Evolutionary conservation across 2,888 invertebrate species (phyloP).

Genomic region (Mesochorus sp.): DNA sequence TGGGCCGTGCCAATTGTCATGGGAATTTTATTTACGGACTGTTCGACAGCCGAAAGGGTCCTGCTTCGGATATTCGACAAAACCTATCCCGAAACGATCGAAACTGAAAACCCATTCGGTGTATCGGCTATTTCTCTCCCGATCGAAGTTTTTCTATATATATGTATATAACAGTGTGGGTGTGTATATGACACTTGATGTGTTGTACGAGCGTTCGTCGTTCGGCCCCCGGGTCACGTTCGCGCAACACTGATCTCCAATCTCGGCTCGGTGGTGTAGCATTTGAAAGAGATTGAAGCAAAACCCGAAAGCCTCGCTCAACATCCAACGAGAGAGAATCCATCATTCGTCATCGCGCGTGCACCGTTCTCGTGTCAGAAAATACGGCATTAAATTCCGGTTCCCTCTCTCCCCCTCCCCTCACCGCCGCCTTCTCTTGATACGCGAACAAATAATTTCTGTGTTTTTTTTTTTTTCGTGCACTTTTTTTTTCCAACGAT

Average conservation of each 20-base stretch:
- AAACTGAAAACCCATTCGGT: conserved; percentile 15
- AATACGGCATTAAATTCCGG: neutral
- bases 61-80: conserved; percentile 28
- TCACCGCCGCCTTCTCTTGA: too few relatives aligned
- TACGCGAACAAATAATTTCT: conserved; percentile 31
- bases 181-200: too few relatives aligned
- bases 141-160: neutral
- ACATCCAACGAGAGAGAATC: conserved; percentile 26
- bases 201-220: conserved; percentile 42
- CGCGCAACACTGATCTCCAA: conserved; percentile 55
- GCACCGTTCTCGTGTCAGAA: conserved; percentile 6
- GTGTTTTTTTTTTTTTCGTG: conserved; percentile 1
- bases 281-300: conserved; percentile 33
- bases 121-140: neutral
- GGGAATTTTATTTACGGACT: conserved; percentile 66
- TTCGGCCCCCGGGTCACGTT: conserved; percentile 50
- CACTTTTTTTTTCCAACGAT: conserved; percentile 34
- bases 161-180: conserved; percentile 3
- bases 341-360: conserved; percentile 43
- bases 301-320: conserved; percentile 5
- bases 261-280: conserved; percentile 38
- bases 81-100: conserved; percentile 30
- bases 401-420: neutral
- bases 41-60: conserved; percentile 30
- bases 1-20: conserved; percentile 64